Evolutionary conservation across 2,797 vertebrate genomes (phyloP).

Genomic region (Hemitrygon akajei): DNA sequence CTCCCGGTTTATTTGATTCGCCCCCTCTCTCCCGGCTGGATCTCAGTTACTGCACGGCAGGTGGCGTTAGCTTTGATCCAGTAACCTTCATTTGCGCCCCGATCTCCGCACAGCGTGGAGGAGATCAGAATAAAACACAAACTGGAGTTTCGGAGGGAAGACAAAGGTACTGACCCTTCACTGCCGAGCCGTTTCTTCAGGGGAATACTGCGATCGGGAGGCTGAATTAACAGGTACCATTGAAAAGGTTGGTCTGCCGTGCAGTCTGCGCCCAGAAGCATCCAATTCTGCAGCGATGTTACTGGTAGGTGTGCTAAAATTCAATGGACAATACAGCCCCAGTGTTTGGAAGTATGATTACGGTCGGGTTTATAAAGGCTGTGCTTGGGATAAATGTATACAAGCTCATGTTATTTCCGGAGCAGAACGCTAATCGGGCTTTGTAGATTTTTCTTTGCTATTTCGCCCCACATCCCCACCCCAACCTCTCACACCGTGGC

Average conservation of each 20-base stretch:
- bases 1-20: background rate
- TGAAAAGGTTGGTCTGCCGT: background rate
- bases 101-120: background rate
- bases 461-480: background rate
- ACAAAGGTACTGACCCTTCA: background rate
- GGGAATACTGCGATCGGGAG: background rate
- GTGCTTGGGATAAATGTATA: background rate
- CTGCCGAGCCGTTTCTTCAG: background rate
- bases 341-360: background rate
- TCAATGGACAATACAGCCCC: background rate
- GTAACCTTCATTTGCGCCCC: background rate
- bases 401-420: background rate
- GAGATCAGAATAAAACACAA: background rate
- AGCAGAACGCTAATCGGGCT: background rate
- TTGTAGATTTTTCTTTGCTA: too few species aligned
- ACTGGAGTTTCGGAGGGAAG: background rate
- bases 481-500: background rate
- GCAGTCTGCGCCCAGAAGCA: background rate
- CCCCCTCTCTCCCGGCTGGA: background rate
- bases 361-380: background rate
- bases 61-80: conserved; percentile 19
- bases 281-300: background rate
- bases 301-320: background rate
- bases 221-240: background rate
- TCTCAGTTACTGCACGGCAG: conserved; percentile 16